A percentile compares a stretch with the other conserved stretches of the same genome.
phyloP scores from a whole-genome alignment of 1,140 invertebrate species.

The Himalopsyche phryganea region DNA sequence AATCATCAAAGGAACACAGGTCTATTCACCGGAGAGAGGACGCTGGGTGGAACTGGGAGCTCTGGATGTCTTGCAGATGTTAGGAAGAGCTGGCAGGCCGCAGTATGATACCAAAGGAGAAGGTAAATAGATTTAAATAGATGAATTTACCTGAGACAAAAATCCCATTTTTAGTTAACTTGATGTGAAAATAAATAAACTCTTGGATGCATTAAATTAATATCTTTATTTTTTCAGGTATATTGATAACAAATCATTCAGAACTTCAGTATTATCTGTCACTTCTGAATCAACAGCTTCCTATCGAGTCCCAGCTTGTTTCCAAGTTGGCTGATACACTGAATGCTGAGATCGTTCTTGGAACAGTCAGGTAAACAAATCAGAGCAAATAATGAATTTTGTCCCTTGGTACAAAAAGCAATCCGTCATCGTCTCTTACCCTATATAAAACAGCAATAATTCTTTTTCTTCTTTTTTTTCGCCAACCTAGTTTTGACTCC shows the following conservation, averaged over 20 bases:
- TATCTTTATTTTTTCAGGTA: constrained; percentile 54
- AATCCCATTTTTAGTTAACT: too few species aligned
- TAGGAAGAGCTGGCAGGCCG: constrained; percentile 94
- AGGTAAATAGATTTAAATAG: constrained; percentile 64
- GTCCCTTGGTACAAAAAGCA: too few species aligned
- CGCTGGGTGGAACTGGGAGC: constrained; percentile 97
- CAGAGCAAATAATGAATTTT: too few species aligned
- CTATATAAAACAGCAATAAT: too few species aligned
- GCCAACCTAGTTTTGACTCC: too few species aligned
- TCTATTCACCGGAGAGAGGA: constrained; percentile 98
- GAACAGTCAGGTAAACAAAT: constrained; percentile 71
- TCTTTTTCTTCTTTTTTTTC: too few species aligned
- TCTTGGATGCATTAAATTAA: too few species aligned
- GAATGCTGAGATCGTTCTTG: constrained; percentile 97
- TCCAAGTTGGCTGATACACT: constrained; percentile 91
- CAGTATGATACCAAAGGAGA: constrained; percentile 99
- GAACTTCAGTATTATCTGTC: constrained; percentile 98
- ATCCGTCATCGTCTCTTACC: too few species aligned
- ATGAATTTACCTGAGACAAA: too few species aligned
- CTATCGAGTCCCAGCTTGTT: constrained; percentile 82
- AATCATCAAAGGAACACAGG: constrained; percentile 98
- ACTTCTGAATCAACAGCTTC: constrained; percentile 93
- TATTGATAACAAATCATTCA: constrained; percentile 97
- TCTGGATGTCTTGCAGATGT: constrained; percentile 96
- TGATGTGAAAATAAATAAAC: too few species aligned